Conservation (phyloP, 2,113 vertebrate species). For the Rattus rattus region DNA sequence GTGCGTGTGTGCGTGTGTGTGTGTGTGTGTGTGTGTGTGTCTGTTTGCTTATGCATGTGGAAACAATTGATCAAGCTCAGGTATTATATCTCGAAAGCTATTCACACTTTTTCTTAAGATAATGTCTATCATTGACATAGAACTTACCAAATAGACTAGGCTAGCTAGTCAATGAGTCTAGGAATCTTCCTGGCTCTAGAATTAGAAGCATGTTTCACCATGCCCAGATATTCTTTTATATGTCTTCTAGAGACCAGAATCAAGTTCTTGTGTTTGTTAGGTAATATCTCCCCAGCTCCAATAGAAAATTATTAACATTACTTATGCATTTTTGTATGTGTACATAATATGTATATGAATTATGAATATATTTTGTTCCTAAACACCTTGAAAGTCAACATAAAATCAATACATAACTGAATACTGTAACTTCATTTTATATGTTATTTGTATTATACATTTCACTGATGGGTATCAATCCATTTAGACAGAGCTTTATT, state of each 20-base stretch:
- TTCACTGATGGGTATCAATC: neutral
- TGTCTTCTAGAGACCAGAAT: neutral
- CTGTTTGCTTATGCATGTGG: neutral
- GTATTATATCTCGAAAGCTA: neutral
- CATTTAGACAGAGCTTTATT: slow-evolving; percentile 8
- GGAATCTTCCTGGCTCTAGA: neutral
- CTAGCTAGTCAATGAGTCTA: neutral
- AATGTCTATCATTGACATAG: neutral
- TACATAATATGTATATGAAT: too few relatives aligned
- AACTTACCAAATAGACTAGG: neutral
- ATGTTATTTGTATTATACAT: neutral
- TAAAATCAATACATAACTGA: neutral
- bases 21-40: neutral
- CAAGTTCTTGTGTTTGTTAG: neutral
- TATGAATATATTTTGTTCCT: neutral
- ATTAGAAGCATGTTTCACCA: neutral
- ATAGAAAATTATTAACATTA: neutral
- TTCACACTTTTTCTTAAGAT: neutral
- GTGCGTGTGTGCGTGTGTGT: neutral
- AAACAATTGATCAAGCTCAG: neutral
- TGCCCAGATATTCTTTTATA: neutral
- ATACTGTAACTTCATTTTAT: neutral
- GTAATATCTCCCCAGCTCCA: neutral
- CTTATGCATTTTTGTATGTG: neutral
- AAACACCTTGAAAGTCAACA: neutral